Evolutionary conservation across 37 sponge, comb jelly and placozoan species (phyloP).

Genomic region (Chondrosia reniformis): DNA sequence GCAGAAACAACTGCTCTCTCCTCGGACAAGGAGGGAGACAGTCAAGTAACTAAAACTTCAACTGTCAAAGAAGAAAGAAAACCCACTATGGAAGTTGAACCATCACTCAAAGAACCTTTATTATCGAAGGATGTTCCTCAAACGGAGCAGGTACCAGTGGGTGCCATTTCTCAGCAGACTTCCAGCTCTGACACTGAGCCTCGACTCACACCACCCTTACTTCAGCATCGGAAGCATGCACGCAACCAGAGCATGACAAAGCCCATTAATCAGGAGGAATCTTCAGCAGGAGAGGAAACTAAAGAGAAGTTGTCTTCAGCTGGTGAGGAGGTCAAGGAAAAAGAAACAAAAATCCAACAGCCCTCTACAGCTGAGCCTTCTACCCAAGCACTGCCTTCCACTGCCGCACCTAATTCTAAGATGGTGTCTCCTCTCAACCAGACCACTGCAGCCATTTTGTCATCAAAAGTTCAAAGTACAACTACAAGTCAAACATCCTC

Average conservation of each 20-base stretch:
- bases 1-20: not conserved
- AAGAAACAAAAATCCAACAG: not conserved
- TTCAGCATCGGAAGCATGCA: not conserved
- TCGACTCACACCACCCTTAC: not conserved
- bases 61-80: not conserved
- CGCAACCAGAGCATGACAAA: conserved; percentile 20
- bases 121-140: not conserved
- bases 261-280: not conserved
- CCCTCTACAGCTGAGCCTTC: not conserved
- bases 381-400: not conserved
- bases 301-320: not conserved
- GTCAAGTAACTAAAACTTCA: not conserved
- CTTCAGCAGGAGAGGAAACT: not conserved
- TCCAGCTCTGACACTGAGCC: not conserved
- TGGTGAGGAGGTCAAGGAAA: not conserved
- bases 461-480: not conserved
- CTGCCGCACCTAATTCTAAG: not conserved
- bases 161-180: no score
- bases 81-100: not conserved
- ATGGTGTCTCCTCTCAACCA: not conserved
- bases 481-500: conserved; percentile 4
- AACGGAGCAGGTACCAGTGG: no score
- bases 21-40: not conserved
- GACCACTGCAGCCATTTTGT: not conserved
- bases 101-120: not conserved